Percentiles rank a stretch among this genome's conserved stretches.
Conservation (phyloP, 2,113 vertebrate species). For the Pygathrix nemaeus region DNA sequence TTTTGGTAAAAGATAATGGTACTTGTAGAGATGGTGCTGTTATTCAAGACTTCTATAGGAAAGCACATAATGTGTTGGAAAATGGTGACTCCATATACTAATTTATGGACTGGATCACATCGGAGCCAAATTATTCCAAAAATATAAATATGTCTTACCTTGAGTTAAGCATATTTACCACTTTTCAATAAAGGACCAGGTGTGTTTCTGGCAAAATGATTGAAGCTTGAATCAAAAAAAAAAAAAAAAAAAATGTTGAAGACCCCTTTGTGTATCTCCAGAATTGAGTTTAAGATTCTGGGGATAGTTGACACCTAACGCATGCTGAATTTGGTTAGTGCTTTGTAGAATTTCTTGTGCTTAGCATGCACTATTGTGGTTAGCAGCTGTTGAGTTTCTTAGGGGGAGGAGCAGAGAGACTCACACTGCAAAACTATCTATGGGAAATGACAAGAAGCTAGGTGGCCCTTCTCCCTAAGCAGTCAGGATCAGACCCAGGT, state of each 20-base stretch:
- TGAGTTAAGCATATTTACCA: background rate
- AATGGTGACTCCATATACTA: background rate
- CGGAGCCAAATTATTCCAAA: background rate
- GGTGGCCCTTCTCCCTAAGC: background rate
- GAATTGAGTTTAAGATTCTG: background rate
- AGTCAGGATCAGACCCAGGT: background rate
- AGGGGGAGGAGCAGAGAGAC: background rate
- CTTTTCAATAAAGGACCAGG: background rate
- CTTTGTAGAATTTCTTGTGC: conserved; percentile 5
- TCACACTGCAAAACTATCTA: background rate
- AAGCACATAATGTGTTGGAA: background rate
- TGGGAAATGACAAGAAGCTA: background rate
- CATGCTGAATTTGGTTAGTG: background rate
- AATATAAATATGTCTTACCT: background rate
- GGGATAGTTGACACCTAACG: background rate
- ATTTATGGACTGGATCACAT: background rate
- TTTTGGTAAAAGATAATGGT: background rate
- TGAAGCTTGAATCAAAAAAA: background rate
- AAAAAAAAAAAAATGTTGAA: background rate
- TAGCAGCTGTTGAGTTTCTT: conserved; percentile 47
- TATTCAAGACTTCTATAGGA: background rate
- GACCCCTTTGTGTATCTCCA: background rate
- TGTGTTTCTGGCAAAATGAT: background rate
- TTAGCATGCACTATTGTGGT: background rate
- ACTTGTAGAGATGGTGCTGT: background rate